Base-by-base conservation (phyloP, 2,888 invertebrate genomes). In the Eucera pruinosa region DNA sequence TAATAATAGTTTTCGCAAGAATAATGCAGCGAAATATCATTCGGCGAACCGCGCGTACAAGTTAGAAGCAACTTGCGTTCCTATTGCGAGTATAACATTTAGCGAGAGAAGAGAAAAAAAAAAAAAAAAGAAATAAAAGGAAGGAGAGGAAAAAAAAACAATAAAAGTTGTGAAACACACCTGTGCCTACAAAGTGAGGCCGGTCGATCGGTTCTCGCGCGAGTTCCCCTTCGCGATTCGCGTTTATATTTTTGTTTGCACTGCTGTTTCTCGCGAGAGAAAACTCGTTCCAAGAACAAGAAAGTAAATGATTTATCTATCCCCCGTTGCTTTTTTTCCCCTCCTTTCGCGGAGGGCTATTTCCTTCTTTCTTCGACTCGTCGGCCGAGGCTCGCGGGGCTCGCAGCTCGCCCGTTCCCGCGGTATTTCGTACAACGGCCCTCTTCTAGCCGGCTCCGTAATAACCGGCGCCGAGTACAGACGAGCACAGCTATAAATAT, bases 401-500 rank as follows among this genome's bases (percentile, higher is more conserved):
- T 20, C 27, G 64, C 47, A 6, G 47, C 41, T 43, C 48, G 33
- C 50, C 60, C 67, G 57, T 77, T 72, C 67, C 41, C 78, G 68
- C 68, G 78, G 52, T 73, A 78, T 80, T 80, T 62, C 55, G 79
- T 79, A 69, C 68, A 78, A 79, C 79, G 78, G 69, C 65, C 69
- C 64, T 78, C 72, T 78, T 70, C 78, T 55, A 78, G 68, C 78
- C 54, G 55, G 80, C 66, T 70, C 66, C 70, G 84, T 61, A 85
- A 85, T 85, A 85, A 85, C 84, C 86, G 84, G 85, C 84, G 86
- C 85, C 82, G 82, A 75, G 81, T 48, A 80, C 80, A 65, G 82
- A 70, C 82, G 82, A 82, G 82, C 86, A 64, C 77, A 75, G 85
- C 85, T 85, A 85, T 85, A 85, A 85, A 85, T 85, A 85, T 86